phyloP scores from a whole-genome alignment of 2,888 invertebrate genomes.

The Sesamia inferens region DNA sequence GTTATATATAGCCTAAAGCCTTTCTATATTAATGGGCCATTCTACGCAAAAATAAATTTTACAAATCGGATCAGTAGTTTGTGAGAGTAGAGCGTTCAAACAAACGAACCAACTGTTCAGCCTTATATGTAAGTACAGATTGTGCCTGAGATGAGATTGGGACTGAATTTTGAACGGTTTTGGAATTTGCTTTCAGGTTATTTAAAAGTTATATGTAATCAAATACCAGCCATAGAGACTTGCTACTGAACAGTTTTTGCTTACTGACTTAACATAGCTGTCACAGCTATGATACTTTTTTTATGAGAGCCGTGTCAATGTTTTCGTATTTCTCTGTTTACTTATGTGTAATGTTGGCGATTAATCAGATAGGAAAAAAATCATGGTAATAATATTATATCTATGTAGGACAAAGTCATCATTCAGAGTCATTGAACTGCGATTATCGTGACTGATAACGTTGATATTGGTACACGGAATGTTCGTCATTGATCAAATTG shows the following conservation, averaged over 20 bases:
- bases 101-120: no score
- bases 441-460: slow-evolving; percentile 54
- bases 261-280: neutral
- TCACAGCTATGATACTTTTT: neutral
- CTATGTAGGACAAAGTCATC: slow-evolving; percentile 36
- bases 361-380: slow-evolving; percentile 44
- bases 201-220: neutral
- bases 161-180: neutral
- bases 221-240: neutral
- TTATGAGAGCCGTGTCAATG: neutral
- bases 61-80: no score
- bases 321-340: slow-evolving; percentile 18
- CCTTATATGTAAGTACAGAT: no score
- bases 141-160: neutral
- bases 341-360: slow-evolving; percentile 16
- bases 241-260: neutral
- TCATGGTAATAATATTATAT: slow-evolving; percentile 36
- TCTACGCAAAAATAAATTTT: no score
- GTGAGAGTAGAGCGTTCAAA: no score
- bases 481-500: slow-evolving; percentile 18
- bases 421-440: slow-evolving; percentile 56
- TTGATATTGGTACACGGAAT: slow-evolving; percentile 21
- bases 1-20: no score
- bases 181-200: neutral
- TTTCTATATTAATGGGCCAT: no score